phyloP scores from a whole-genome alignment of 2,888 invertebrate species.

The Baccha elongata region DNA sequence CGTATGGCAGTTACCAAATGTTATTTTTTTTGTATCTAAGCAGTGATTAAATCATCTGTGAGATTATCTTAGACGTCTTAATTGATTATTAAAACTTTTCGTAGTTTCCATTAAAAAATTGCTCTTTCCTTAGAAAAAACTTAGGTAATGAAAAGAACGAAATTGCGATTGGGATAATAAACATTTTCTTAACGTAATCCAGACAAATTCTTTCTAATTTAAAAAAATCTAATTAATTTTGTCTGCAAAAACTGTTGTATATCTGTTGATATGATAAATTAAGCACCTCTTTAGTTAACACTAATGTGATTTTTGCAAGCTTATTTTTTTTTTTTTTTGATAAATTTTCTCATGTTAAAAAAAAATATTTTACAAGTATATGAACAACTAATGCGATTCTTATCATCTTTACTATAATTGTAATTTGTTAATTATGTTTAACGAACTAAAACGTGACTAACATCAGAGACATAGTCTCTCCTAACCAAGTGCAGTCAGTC shows the following conservation, averaged over 20 bases:
- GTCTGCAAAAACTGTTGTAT: not conserved
- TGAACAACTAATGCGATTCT: constrained; percentile 47
- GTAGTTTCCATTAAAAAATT: too few species aligned
- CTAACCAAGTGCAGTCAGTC: constrained; percentile 28
- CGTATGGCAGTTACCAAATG: too few species aligned
- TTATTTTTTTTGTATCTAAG: too few species aligned
- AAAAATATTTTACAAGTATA: constrained; percentile 13
- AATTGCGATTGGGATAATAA: too few species aligned
- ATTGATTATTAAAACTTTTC: too few species aligned
- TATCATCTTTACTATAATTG: constrained; percentile 54
- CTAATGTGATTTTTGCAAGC: constrained; percentile 69
- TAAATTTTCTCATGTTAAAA: constrained; percentile 4
- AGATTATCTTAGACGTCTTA: too few species aligned
- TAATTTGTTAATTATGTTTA: constrained; percentile 73
- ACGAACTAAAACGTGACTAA: constrained; percentile 70
- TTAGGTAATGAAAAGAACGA: too few species aligned
- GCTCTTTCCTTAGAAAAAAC: too few species aligned
- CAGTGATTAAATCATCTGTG: too few species aligned
- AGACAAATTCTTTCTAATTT: too few species aligned
- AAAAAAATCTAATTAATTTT: too few species aligned
- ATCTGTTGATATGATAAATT: not conserved
- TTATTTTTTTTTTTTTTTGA: constrained; percentile 34
- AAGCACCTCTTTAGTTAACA: not conserved
- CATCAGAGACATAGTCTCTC: not conserved
- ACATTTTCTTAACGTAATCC: too few species aligned